A percentile compares a stretch with the other conserved stretches of the same genome.
Conservation (phyloP, 2,888 invertebrate species). For the Drosophila atripex region DNA sequence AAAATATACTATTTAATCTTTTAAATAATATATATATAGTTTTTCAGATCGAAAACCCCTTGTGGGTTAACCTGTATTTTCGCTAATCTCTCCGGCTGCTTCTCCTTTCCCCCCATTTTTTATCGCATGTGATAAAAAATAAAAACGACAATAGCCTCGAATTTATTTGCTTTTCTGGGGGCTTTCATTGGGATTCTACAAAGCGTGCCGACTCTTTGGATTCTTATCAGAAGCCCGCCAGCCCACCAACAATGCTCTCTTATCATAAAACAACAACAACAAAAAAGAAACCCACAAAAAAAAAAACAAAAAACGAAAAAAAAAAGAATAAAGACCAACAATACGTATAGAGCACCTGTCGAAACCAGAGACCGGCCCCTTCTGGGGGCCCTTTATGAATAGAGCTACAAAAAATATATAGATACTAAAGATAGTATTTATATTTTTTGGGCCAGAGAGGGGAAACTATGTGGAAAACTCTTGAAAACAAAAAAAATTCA, state of each 20-base stretch:
- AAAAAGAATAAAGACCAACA: slow-evolving; percentile 24
- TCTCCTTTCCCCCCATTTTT: slow-evolving; percentile 35
- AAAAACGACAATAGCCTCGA: slow-evolving; percentile 38
- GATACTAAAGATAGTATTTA: neutral
- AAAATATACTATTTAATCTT: too few relatives aligned
- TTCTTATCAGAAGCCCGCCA: slow-evolving; percentile 54
- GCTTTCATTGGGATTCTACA: slow-evolving; percentile 49
- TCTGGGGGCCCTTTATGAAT: slow-evolving; percentile 18
- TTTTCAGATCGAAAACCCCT: neutral
- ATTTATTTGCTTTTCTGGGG: slow-evolving; percentile 52
- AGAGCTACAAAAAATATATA: neutral
- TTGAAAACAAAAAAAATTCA: neutral
- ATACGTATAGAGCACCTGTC: slow-evolving; percentile 49
- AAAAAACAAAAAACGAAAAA: slow-evolving; percentile 15
- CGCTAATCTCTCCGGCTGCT: slow-evolving; percentile 31
- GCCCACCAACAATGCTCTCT: slow-evolving; percentile 42
- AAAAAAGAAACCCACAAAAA: too few relatives aligned
- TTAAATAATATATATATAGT: neutral
- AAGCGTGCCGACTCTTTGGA: slow-evolving; percentile 59
- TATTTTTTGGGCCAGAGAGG: neutral
- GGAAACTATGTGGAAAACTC: too few relatives aligned
- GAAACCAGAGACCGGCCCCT: slow-evolving; percentile 58
- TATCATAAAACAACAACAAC: slow-evolving; percentile 18
- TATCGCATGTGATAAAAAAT: slow-evolving; percentile 62
- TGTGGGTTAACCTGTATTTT: slow-evolving; percentile 7